phyloP scores from a whole-genome alignment of 2,113 vertebrate species.

The Rhea americana region DNA sequence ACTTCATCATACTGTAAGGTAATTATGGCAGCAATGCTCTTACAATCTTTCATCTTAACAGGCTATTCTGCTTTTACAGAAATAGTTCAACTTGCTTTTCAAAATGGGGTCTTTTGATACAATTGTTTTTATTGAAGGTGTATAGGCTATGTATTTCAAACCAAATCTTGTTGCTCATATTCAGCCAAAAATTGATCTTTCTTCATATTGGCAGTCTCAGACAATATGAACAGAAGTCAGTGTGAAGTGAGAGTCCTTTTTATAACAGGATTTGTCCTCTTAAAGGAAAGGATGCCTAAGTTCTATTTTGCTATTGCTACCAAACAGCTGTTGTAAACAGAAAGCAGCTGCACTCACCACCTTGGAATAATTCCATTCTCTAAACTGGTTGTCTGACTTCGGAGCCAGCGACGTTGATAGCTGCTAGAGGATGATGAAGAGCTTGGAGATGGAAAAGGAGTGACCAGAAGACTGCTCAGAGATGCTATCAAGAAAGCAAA shows the following conservation, averaged over 20 bases:
- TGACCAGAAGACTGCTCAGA: slow-evolving; percentile 86
- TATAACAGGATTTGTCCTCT: background rate
- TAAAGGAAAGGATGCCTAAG: background rate
- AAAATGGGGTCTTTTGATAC: background rate
- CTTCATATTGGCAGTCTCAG: background rate
- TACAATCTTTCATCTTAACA: slow-evolving; percentile 23
- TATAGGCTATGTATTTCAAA: background rate
- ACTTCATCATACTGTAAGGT: background rate
- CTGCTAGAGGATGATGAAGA: slow-evolving; percentile 86
- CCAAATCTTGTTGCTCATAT: background rate
- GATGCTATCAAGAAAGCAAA: slow-evolving; percentile 77
- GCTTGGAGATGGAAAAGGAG: slow-evolving; percentile 86
- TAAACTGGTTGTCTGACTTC: slow-evolving; percentile 88
- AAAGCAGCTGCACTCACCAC: slow-evolving; percentile 72
- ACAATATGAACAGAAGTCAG: background rate
- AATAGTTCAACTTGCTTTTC: background rate
- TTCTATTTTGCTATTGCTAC: background rate
- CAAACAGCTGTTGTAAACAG: background rate
- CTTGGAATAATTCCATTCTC: slow-evolving; percentile 83
- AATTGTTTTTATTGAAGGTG: too few relatives aligned
- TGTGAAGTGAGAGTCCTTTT: background rate
- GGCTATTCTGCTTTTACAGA: background rate
- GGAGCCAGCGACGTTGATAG: slow-evolving; percentile 87
- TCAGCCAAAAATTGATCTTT: background rate
- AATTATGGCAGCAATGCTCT: background rate